phyloP scores from a whole-genome alignment of 2,113 vertebrate genomes.

The Odocoileus virginianus region DNA sequence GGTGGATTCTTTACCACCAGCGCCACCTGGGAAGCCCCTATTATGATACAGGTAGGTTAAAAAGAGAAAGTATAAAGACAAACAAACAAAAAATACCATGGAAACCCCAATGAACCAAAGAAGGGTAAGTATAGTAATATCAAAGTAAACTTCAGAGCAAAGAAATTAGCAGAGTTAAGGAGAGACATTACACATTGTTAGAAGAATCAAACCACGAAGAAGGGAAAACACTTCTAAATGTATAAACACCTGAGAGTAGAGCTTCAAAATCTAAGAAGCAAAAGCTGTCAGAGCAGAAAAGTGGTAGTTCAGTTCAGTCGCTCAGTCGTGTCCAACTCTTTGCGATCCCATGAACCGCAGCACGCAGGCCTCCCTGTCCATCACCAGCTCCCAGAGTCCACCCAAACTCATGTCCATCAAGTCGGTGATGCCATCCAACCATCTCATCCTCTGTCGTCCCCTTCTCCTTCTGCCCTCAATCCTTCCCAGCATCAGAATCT shows the following conservation, averaged over 20 bases:
- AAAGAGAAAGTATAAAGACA: background rate
- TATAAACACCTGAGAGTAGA: background rate
- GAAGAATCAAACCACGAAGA: background rate
- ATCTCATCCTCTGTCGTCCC: background rate
- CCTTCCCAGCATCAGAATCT: background rate
- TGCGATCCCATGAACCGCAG: background rate
- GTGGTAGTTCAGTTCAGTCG: background rate
- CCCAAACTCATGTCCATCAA: background rate
- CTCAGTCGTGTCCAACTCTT: background rate
- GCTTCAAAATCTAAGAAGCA: background rate
- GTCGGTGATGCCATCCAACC: background rate
- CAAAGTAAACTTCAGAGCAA: background rate
- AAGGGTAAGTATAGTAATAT: background rate
- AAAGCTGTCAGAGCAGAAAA: background rate
- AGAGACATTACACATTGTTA: background rate
- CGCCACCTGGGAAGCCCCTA: background rate
- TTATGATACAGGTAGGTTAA: background rate
- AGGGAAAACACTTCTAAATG: background rate
- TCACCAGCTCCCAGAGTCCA: background rate
- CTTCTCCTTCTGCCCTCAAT: background rate
- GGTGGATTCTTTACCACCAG: background rate
- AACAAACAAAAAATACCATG: background rate
- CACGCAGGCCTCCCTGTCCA: background rate
- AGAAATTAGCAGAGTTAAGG: background rate
- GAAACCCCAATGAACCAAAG: background rate